Percentiles rank a stretch among this genome's conserved stretches.
phyloP scores from a whole-genome alignment of 2,113 vertebrate species.

The Lycaon pictus region DNA sequence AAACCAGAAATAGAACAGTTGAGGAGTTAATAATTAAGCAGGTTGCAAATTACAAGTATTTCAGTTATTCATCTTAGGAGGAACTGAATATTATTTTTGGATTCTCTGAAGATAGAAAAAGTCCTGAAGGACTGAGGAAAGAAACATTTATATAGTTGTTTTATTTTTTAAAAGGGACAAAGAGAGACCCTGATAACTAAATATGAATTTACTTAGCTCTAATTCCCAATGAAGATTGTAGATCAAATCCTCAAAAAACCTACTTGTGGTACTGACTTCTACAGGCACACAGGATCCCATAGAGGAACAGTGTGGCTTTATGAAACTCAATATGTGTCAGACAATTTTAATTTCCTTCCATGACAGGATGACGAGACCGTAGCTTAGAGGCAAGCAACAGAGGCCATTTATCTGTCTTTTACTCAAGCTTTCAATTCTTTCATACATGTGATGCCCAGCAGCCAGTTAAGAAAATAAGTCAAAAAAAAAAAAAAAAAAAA shows the following conservation, averaged over 20 bases:
- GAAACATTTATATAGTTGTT: background rate
- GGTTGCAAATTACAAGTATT: background rate
- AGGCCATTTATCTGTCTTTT: slow-evolving; percentile 71
- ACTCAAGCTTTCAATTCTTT: slow-evolving; percentile 57
- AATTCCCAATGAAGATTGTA: background rate
- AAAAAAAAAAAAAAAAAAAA: too few relatives aligned
- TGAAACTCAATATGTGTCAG: slow-evolving; percentile 56
- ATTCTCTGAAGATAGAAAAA: slow-evolving; percentile 1
- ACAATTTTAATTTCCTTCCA: slow-evolving; percentile 72
- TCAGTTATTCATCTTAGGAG: slow-evolving; percentile 23
- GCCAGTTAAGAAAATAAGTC: slow-evolving; percentile 27
- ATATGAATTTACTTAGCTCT: slow-evolving; percentile 48
- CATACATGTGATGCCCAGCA: background rate
- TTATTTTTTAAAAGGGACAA: slow-evolving; percentile 33
- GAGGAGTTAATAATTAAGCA: slow-evolving; percentile 10
- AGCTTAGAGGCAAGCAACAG: slow-evolving; percentile 49
- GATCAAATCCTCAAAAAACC: background rate
- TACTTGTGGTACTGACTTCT: background rate
- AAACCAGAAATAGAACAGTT: background rate
- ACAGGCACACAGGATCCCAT: background rate
- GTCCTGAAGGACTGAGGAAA: background rate
- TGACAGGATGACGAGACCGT: slow-evolving; percentile 36
- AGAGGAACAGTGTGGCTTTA: slow-evolving; percentile 30
- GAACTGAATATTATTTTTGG: background rate
- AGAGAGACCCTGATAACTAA: slow-evolving; percentile 1